Base-by-base conservation (phyloP, 1,140 invertebrate species). In the Campoletis sonorensis region DNA sequence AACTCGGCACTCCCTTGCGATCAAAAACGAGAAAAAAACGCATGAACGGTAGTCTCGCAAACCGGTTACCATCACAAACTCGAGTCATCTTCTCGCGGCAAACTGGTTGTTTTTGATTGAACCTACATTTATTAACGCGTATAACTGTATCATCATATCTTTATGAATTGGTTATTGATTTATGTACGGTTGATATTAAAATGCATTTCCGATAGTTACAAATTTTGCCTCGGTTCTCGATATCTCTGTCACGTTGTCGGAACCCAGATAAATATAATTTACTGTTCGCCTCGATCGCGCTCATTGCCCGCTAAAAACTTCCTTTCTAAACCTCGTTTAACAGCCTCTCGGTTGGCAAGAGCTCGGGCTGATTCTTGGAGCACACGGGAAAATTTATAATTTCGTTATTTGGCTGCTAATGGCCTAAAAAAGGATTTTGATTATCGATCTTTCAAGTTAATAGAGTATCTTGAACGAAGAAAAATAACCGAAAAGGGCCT, bases 311-410 rank as follows among this genome's bases (percentile, higher is more conserved):
- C 49, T 23, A 49, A 83, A 79, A 72, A 84, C 83, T 86, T 84
- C 84, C 86, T 86, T 87, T 88, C 87, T 86, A 86, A 85, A 84
- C 45, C 73, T 61, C 58, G 58, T 51, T 33, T 23, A 58, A 26
- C 64, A 26, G 61, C 26, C 40, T 71, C 15, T 4, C 18, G 23
- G 61, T 2, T 27, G 3, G 1, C 4, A 33, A 70, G 5, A 33
- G 18, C 37, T 64, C 23, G 18, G 49, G 26, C 54, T 58, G 33
- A 64, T 40, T 64, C 51, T 45, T 23, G 78, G 61, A 23, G 64
- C 15, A 77, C n/a, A 21, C 23, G 54, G 21, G 49, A 30, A 54
- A 26, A 64, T 64, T 5, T 45, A 8, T 58, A 58, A 71, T 21
- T 71, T 18, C 27, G 40, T 49, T 23, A 40, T 18, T 15, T 18